These are phyloP conservation scores for Ondatra zibethicus DNA, from an alignment of 2,113 vertebrate species.

Conservation along the genomic window DNA sequence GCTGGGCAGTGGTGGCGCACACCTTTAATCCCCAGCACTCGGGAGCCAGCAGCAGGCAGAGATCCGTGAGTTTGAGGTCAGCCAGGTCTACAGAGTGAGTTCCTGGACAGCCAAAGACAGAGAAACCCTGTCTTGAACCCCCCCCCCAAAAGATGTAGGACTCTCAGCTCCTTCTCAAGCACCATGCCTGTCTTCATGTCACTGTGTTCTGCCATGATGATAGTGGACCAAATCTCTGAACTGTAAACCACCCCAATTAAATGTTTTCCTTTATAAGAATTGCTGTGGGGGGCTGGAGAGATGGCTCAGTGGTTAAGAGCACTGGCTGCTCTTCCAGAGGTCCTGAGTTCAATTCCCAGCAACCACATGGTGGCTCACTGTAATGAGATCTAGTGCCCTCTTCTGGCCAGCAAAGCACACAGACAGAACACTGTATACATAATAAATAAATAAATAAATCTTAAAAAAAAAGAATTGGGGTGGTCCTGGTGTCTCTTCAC, in stretches of 20 bases:
- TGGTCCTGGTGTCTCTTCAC: not conserved
- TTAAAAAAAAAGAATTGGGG: too few relatives aligned
- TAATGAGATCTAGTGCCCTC: too few relatives aligned
- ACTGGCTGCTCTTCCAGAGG: too few relatives aligned
- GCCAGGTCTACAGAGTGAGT: not conserved
- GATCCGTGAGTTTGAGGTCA: not conserved
- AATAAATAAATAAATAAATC: too few relatives aligned
- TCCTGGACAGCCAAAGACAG: not conserved
- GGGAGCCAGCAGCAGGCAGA: not conserved
- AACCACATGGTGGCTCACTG: too few relatives aligned
- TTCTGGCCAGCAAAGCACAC: too few relatives aligned
- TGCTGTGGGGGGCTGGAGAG: too few relatives aligned
- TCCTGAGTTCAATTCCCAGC: too few relatives aligned
- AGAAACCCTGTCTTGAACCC: not conserved
- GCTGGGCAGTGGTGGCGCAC: not conserved
- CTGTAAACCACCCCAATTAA: not conserved
- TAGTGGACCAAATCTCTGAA: not conserved
- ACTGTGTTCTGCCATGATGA: not conserved
- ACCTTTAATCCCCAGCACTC: not conserved
- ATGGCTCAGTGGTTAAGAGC: too few relatives aligned
- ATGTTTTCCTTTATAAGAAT: not conserved
- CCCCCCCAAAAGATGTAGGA: not conserved
- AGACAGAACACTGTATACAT: too few relatives aligned
- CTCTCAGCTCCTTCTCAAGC: not conserved
- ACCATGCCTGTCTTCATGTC: not conserved